These are phyloP conservation scores for Nematolebias whitei DNA, from an alignment of 2,113 vertebrate genomes.

Conservation along the genomic window DNA sequence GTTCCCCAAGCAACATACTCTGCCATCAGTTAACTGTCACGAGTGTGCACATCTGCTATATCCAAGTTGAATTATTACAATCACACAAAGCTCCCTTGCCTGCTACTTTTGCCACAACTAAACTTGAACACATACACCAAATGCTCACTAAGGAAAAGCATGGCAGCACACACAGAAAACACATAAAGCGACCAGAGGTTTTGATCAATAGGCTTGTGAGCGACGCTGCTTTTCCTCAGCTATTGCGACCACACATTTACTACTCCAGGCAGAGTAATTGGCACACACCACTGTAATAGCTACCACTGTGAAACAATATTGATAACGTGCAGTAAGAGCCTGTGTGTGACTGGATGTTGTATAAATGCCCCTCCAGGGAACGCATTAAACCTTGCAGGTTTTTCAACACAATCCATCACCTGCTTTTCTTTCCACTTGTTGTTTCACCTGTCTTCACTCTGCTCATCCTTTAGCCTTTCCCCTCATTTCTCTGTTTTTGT, in stretches of 20 bases:
- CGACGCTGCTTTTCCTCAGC: conserved; percentile 39
- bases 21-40: background rate
- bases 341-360: conserved; percentile 10
- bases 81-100: conserved; percentile 61
- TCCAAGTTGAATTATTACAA: conserved; percentile 63
- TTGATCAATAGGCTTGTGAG: conserved; percentile 68
- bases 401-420: conserved; percentile 8
- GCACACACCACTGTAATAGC: conserved; percentile 51
- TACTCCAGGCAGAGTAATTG: conserved; percentile 66
- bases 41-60: conserved; percentile 14
- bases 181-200: conserved; percentile 25
- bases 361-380: conserved; percentile 50
- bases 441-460: conserved; percentile 1
- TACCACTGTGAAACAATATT: conserved; percentile 60
- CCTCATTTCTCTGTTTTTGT: background rate
- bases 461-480: background rate
- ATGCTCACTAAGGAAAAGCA: conserved; percentile 19
- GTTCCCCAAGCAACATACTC: too few species aligned
- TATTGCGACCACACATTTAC: conserved; percentile 51
- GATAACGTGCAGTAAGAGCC: conserved; percentile 51
- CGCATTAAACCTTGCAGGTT: conserved; percentile 41
- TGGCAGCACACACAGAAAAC: background rate
- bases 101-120: conserved; percentile 28
- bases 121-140: conserved; percentile 22
- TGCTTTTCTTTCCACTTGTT: conserved; percentile 9